Base-by-base conservation (phyloP, 2,113 vertebrate genomes). In the Poeciliopsis prolifica region DNA sequence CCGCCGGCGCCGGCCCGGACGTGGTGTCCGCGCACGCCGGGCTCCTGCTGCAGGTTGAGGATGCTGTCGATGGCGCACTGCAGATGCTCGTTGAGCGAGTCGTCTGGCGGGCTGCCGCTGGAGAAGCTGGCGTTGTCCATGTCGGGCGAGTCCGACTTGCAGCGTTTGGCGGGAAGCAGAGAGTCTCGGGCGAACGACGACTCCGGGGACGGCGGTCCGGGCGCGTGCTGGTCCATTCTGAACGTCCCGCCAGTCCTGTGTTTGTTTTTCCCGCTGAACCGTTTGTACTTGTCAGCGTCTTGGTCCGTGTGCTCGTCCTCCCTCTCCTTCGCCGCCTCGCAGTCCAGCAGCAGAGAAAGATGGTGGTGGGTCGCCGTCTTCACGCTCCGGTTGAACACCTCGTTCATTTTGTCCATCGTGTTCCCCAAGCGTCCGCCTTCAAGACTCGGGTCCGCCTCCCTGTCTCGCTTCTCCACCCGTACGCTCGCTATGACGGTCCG, bases 21-120 rank as follows among this genome's bases (percentile, higher is more conserved):
- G 69, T 89, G 87, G 0, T 93, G 85, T 70, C 86, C 11, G 42
- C 91, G 92, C 84, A 72, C 81, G 28, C 84, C 68, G 61, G 93
- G 90, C 81, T 95, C 95, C 88, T 98, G 97, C 86, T 98, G 97
- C 58, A 98, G 94, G 92, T 99, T 98, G 1, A 99, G 95, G 92
- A 99, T 99, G 93, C 97, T 97, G 93, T 99, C 97, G 69, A 98
- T 99, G 89, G 97, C 97, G 28, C 96, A 97, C 94, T 99, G 97
- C 8, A 98, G 94, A 89, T 98, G 97, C 80, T 98, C 96, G 0
- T 94, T 97, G 35, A 98, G 95, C 0, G 96, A 92, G 81, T 97
- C 96, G 19, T 98, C 97, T 3, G 95, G 96, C 0, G 97, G 97
- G 87, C 97, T 98, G 79, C 97, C 96, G 19, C 97, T 98, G 70